phyloP scores from a whole-genome alignment of 2,113 vertebrate species.

The Myanophis thanlyinensis region DNA sequence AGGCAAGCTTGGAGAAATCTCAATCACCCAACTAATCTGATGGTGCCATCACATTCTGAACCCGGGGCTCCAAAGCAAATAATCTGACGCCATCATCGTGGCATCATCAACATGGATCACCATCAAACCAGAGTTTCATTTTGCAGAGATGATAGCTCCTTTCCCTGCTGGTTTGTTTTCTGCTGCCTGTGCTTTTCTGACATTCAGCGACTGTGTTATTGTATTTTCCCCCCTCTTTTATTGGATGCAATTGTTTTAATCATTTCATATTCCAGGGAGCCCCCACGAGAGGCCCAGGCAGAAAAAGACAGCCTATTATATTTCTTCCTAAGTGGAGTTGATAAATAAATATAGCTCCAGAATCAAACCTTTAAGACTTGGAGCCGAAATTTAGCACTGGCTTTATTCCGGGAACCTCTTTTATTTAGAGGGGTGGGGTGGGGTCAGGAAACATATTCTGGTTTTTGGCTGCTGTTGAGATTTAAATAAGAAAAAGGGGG shows the following conservation, averaged over 20 bases:
- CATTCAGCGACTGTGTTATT: background rate
- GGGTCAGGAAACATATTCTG: background rate
- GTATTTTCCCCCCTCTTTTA: background rate
- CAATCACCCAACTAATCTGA: background rate
- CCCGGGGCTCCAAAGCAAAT: no score
- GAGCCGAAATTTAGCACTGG: background rate
- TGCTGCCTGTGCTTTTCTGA: background rate
- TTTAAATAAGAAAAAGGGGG: background rate
- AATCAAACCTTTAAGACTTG: background rate
- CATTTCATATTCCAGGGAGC: background rate
- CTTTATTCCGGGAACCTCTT: background rate
- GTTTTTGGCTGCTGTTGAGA: background rate
- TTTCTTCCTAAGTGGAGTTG: background rate
- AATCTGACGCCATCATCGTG: background rate
- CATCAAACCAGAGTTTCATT: background rate
- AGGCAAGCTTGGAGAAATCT: background rate
- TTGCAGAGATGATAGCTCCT: no score
- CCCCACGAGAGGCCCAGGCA: background rate
- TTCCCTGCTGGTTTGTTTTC: background rate
- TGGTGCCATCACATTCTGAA: background rate
- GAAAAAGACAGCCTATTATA: background rate
- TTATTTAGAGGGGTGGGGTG: background rate
- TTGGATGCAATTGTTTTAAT: background rate
- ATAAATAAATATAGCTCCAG: background rate
- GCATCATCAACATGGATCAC: background rate